Evolutionary conservation across 2,113 vertebrate genomes (phyloP), one percentile per base, ranked within the genome.

Genomic region (Monopterus albus): DNA sequence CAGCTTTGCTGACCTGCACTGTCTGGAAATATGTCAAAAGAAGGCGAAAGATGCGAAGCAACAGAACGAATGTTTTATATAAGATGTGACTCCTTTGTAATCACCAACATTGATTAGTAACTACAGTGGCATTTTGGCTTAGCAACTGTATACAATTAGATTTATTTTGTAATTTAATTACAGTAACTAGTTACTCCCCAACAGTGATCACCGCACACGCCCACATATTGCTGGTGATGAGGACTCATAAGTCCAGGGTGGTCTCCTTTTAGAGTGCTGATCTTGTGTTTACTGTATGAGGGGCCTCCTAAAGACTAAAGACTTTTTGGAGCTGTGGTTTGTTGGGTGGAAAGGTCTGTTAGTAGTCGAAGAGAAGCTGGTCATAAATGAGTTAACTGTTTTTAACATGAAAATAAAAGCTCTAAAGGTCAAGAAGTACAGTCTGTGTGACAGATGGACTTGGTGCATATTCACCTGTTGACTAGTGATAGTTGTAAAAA

Each of bases 231-330:
- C 85, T 87, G 85, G 86, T 86, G 87, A 75, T 36, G 6, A 0
- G 58, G 2, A 12, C 64, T 70, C 33, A 0, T 57, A 3, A 31
- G 33, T 33, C 15, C 25, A 15, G 68, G 90, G 87, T 90, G 90
- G 88, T 89, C 85, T 78, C 6, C n/a, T 79, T 83, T 78, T 69
- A 82, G 82, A 69, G 72, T 39, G 73, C 64, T 75, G 78, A 42
- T 84, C 73, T 50, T 38, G 72, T 79, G 86, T 91, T 89, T 85
- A 88, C 80, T 79, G 78, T 76, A 87, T 31, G 45, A 85, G 75
- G 79, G 75, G 63, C 76, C 86, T 81, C 85, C 78, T 55, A n/a
- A n/a, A n/a, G n/a, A 68, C 52, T 73, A 64, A 80, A 83, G 46
- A 38, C 50, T 8, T 85, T 82, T 81, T 85, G 78, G 57, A 78